Percentiles rank a stretch among this genome's conserved stretches.
Evolutionary conservation across 2,888 invertebrate genomes (phyloP).

Genomic region (Lasioglossum leucozonium): DNA sequence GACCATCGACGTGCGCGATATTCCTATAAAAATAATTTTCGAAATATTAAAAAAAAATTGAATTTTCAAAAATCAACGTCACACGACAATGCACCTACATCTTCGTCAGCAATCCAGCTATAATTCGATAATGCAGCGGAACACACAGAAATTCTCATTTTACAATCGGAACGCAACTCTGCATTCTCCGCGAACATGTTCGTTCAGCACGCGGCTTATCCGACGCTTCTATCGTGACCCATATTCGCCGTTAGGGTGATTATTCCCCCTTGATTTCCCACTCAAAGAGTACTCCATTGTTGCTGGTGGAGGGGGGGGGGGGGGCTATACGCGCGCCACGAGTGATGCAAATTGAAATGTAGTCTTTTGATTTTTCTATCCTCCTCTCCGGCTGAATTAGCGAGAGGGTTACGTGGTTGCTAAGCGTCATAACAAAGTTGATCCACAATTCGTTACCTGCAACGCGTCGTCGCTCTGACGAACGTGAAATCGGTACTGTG

Average conservation of each 20-base stretch:
- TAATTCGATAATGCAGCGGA: background rate
- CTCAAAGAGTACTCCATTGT: constrained; percentile 44
- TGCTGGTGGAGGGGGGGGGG: background rate
- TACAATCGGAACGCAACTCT: constrained; percentile 13
- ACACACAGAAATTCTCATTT: background rate
- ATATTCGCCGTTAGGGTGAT: constrained; percentile 68
- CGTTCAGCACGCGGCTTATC: constrained; percentile 59
- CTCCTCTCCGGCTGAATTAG: background rate
- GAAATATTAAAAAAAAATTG: too few species aligned
- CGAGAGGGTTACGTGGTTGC: background rate
- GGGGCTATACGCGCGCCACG: too few species aligned
- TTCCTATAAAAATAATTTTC: too few species aligned
- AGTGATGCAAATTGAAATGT: constrained; percentile 56
- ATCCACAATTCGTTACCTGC: constrained; percentile 40
- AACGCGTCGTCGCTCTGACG: background rate
- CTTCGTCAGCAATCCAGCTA: background rate
- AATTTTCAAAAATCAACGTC: too few species aligned
- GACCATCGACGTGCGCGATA: too few species aligned
- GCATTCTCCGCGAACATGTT: constrained; percentile 15
- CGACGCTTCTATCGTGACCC: constrained; percentile 75
- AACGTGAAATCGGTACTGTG: background rate
- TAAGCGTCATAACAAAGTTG: constrained; percentile 45
- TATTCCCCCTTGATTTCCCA: constrained; percentile 52
- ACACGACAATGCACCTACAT: too few species aligned
- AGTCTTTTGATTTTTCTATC: constrained; percentile 23